A percentile compares a stretch with the other conserved stretches of the same genome.
These are phyloP conservation scores for Cynodonichthys magdalenae DNA, from an alignment of 2,797 vertebrate genomes.

Conservation along the genomic window DNA sequence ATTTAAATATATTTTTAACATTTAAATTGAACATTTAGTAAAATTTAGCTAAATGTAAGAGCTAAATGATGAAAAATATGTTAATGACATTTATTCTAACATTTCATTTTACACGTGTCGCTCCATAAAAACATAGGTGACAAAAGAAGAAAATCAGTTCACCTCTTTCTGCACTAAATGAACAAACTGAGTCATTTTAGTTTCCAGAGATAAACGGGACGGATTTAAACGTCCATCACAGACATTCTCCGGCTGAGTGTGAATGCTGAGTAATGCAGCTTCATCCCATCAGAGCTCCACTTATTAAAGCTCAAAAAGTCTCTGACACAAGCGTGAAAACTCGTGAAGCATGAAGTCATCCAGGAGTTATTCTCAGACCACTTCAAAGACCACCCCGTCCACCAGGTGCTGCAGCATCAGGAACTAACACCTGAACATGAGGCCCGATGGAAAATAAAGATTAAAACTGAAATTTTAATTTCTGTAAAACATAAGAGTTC, in stretches of 20 bases:
- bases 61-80: too few relatives aligned
- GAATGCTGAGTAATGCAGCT: conserved; percentile 29
- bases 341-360: conserved; percentile 28
- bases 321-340: conserved; percentile 45
- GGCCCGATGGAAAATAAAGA: neutral
- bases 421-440: neutral
- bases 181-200: neutral
- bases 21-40: too few relatives aligned
- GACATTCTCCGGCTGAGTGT: conserved; percentile 38
- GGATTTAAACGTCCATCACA: conserved; percentile 51
- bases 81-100: too few relatives aligned
- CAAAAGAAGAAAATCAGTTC: neutral
- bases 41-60: too few relatives aligned
- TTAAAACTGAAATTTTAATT: neutral
- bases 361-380: conserved; percentile 7
- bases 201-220: neutral
- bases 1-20: too few relatives aligned
- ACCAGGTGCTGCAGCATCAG: conserved; percentile 14
- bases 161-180: neutral
- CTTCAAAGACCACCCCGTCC: neutral
- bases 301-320: conserved; percentile 28
- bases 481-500: neutral
- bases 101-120: too few relatives aligned
- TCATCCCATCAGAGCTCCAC: conserved; percentile 22
- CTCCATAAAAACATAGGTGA: neutral